These are phyloP conservation scores for Autographa gamma DNA, from an alignment of 2,888 invertebrate species.

Conservation along the genomic window DNA sequence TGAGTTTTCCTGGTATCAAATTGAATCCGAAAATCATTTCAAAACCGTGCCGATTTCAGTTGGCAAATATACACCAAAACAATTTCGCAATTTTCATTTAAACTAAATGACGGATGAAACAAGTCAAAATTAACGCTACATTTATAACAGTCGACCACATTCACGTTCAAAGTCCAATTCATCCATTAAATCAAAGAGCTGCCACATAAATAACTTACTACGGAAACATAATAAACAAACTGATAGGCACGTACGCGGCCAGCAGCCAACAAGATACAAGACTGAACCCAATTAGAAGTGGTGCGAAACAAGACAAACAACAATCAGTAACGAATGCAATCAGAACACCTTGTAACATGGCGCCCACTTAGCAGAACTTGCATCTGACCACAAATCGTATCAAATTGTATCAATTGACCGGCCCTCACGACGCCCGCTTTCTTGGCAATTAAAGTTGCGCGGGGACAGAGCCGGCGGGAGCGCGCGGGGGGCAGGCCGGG, in stretches of 20 bases:
- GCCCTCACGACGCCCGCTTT: conserved; percentile 62
- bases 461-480: conserved; percentile 65
- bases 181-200: neutral
- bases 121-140: conserved; percentile 8
- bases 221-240: conserved; percentile 16
- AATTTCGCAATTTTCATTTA: neutral
- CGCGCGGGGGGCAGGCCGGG: neutral
- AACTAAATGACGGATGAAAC: too few relatives aligned
- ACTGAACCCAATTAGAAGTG: conserved; percentile 45
- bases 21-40: neutral
- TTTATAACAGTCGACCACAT: conserved; percentile 44
- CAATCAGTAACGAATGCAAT: conserved; percentile 60
- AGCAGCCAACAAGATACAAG: conserved; percentile 31
- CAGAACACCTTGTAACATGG: conserved; percentile 61
- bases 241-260: conserved; percentile 26
- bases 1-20: neutral
- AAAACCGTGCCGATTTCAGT: neutral
- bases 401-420: conserved; percentile 80
- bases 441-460: conserved; percentile 81
- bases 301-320: conserved; percentile 50
- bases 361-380: conserved; percentile 57
- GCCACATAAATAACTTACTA: conserved; percentile 9
- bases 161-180: conserved; percentile 6
- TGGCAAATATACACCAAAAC: neutral
- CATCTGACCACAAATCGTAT: conserved; percentile 70